These are phyloP conservation scores for Diarsia brunnea DNA, from an alignment of 2,888 invertebrate genomes.

Conservation along the genomic window DNA sequence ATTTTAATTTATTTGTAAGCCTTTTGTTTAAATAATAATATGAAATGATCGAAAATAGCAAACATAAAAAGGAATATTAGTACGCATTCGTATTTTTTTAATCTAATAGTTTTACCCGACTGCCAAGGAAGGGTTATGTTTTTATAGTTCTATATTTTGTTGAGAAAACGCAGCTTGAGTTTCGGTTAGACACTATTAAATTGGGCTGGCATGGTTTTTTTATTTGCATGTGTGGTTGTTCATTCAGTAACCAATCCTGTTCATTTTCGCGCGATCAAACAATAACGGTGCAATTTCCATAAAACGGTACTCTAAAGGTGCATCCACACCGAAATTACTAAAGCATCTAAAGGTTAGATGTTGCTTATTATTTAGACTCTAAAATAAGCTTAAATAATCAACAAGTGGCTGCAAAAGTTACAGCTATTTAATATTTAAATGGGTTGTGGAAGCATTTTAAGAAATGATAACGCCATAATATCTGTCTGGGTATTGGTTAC, in stretches of 20 bases:
- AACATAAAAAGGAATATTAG: background rate
- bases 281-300: constrained; percentile 26
- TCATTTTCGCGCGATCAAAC: constrained; percentile 22
- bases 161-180: constrained; percentile 63
- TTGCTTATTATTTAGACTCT: background rate
- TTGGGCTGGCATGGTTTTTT: constrained; percentile 48
- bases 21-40: background rate
- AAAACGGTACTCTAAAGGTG: constrained; percentile 28
- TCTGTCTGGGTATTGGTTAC: constrained; percentile 84
- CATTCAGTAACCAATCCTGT: constrained; percentile 33
- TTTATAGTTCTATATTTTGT: background rate
- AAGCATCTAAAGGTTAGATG: no score
- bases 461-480: constrained; percentile 70
- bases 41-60: no score
- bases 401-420: background rate
- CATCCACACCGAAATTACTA: background rate
- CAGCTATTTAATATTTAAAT: background rate
- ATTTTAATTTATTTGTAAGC: background rate
- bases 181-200: constrained; percentile 24
- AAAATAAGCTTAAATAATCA: background rate
- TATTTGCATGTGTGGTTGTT: constrained; percentile 47
- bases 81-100: background rate
- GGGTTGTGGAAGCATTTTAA: constrained; percentile 49
- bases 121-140: no score
- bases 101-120: background rate